Evolutionary conservation across 2,113 vertebrate species (phyloP).

Genomic region (Vanacampus margaritifer): DNA sequence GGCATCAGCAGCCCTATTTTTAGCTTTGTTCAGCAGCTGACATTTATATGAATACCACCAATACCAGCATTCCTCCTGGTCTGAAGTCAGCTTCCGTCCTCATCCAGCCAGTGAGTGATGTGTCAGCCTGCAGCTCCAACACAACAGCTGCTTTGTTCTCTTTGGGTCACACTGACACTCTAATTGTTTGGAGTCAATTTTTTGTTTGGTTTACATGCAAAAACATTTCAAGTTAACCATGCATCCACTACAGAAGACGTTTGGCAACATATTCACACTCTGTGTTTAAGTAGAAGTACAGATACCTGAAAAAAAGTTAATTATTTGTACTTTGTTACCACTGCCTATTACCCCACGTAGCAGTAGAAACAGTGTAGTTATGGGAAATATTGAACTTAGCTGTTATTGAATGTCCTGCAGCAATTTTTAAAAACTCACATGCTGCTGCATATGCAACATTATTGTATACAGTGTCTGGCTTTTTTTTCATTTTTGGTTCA

Average conservation of each 20-base stretch:
- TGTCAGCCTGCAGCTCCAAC: slow-evolving; percentile 33
- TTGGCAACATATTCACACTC: not conserved
- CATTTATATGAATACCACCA: slow-evolving; percentile 61
- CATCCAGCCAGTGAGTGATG: slow-evolving; percentile 46
- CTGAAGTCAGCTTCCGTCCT: slow-evolving; percentile 58
- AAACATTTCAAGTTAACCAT: not conserved
- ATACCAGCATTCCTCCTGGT: slow-evolving; percentile 55
- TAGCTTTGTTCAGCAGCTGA: slow-evolving; percentile 65
- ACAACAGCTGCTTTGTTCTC: slow-evolving; percentile 42
- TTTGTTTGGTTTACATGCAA: not conserved
- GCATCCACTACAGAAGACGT: not conserved
- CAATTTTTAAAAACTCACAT: not conserved
- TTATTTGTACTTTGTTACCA: too few relatives aligned
- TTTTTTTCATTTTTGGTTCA: too few relatives aligned
- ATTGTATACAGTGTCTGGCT: not conserved
- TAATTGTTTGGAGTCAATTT: not conserved
- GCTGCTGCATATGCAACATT: not conserved
- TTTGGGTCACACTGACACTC: not conserved
- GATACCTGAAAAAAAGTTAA: too few relatives aligned
- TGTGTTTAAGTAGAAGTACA: not conserved
- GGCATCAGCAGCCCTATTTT: slow-evolving; percentile 54
- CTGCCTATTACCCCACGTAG: not conserved
- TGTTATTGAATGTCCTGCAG: not conserved
- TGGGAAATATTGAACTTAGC: not conserved
- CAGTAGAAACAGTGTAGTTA: not conserved